Base-by-base conservation (phyloP, 2,888 invertebrate species). In the Himalopsyche tibetana region DNA sequence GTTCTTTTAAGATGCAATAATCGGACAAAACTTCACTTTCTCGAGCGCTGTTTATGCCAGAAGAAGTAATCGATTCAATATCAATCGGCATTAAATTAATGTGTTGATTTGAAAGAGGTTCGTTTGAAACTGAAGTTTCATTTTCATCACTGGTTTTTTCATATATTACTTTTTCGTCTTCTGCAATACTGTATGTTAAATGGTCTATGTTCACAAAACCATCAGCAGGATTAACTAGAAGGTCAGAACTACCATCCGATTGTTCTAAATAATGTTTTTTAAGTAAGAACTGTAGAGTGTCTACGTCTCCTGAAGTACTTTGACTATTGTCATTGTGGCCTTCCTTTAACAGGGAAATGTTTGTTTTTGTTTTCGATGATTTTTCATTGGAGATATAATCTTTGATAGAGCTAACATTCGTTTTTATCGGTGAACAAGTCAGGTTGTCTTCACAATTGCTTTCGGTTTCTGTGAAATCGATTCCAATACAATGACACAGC, bases 401-500 rank as follows among this genome's bases (percentile, higher is more conserved):
- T 36, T 74, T 74, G 28, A 74, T 9, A 36, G 28, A 38, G 38
- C 4, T 36, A 6, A 28, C 28, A 12, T 28, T 74, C n/a, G 38
- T 36, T 74, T 38, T 74, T 74, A 15, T 38, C 5, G 74, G 4
- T 38, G 36, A 36, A 36, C 36, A 38, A 74, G 15, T 74, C 12
- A 5, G 74, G 74, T 38, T 36, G 12, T 74, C 74, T 74, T 74
- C 74, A 36, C 82, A 82, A 74, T 36, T 63, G 51, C 28, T 83
- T 38, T 87, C 85, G 17, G 84, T 55, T 36, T 84, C 85, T 12
- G 81, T 85, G 42, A 80, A 45, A 55, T 85, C 84, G 38, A 86
- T 55, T 8, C 85, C 84, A 79, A 86, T 84, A 85, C 89, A 89
- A 19, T 89, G 88, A 83, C 90, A 88, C 6, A 90, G 88, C 0